Evolutionary conservation across 2,113 vertebrate genomes (phyloP).

Genomic region (Rhadina sibilatrix): DNA sequence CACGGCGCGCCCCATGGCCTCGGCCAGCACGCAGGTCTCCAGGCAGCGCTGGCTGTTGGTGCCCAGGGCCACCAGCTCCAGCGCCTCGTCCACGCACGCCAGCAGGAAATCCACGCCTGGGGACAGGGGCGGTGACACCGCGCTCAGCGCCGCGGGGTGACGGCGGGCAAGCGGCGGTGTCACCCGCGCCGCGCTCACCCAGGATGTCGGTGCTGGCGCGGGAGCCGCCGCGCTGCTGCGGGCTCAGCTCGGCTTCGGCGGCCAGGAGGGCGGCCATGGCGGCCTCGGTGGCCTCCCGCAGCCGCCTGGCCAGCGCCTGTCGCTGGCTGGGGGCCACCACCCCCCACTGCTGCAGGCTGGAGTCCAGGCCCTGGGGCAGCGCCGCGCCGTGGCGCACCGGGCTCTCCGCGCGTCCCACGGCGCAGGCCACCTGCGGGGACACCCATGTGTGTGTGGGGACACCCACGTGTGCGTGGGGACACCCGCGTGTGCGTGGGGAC

Average conservation of each 20-base stretch:
- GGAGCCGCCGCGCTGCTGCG: not conserved
- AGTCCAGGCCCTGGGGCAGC: conserved; percentile 37
- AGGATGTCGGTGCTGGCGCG: not conserved
- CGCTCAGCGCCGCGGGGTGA: fast-evolving
- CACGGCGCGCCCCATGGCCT: not conserved
- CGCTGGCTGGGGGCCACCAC: not conserved
- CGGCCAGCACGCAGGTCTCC: conserved; percentile 34
- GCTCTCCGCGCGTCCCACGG: conserved; percentile 1
- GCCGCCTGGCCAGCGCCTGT: not conserved
- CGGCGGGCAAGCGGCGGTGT: fast-evolving
- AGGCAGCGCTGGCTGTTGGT: conserved; percentile 30
- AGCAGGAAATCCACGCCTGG: conserved; percentile 44
- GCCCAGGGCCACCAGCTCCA: conserved; percentile 37
- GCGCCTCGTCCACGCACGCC: not conserved
- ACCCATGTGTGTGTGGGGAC: not conserved
- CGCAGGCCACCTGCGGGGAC: not conserved
- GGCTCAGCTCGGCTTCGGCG: not conserved
- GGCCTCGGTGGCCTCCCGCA: not conserved
- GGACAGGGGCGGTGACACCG: fast-evolving
- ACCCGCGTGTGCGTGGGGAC: too few relatives aligned
- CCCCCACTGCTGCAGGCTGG: conserved; percentile 31
- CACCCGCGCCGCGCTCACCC: not conserved
- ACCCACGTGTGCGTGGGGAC: not conserved
- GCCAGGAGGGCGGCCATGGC: not conserved
- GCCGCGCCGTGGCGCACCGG: not conserved